phyloP scores from a whole-genome alignment of 2,888 invertebrate species.

The Lasioglossum oenotherae region DNA sequence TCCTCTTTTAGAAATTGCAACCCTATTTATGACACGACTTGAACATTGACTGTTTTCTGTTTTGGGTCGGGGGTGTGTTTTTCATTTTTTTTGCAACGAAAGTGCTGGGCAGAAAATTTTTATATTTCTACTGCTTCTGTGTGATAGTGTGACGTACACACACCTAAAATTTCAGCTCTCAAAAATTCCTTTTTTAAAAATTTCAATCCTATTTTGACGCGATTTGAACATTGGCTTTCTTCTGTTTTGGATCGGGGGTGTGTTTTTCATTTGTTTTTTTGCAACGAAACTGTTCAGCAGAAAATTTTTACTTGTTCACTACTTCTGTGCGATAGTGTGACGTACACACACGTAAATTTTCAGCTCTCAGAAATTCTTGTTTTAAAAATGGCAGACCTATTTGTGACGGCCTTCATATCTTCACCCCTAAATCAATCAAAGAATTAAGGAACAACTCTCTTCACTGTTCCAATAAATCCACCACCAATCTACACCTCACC shows the following conservation, averaged over 20 bases:
- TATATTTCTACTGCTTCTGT: not conserved
- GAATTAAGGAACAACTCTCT: not conserved
- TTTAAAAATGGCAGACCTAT: too few species aligned
- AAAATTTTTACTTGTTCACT: too few species aligned
- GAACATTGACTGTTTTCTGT: too few species aligned
- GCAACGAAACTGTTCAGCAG: accelerated
- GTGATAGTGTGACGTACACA: not conserved
- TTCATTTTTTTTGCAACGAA: not conserved
- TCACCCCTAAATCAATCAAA: not conserved
- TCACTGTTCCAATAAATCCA: not conserved
- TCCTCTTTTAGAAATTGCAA: not conserved
- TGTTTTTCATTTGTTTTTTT: too few species aligned
- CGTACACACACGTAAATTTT: too few species aligned
- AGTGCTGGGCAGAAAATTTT: not conserved
- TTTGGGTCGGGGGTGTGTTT: not conserved
- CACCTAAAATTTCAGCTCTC: not conserved
- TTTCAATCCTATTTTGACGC: too few species aligned
- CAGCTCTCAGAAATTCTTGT: too few species aligned
- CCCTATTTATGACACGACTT: too few species aligned
- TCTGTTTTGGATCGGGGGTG: too few species aligned
- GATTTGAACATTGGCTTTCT: too few species aligned
- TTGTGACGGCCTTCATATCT: not conserved
- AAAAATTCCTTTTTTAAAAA: not conserved
- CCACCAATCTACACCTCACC: too few species aligned
- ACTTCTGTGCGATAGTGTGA: too few species aligned